Base-by-base conservation (phyloP, 1,140 invertebrate genomes). In the Drosophila pseudoobscura region DNA sequence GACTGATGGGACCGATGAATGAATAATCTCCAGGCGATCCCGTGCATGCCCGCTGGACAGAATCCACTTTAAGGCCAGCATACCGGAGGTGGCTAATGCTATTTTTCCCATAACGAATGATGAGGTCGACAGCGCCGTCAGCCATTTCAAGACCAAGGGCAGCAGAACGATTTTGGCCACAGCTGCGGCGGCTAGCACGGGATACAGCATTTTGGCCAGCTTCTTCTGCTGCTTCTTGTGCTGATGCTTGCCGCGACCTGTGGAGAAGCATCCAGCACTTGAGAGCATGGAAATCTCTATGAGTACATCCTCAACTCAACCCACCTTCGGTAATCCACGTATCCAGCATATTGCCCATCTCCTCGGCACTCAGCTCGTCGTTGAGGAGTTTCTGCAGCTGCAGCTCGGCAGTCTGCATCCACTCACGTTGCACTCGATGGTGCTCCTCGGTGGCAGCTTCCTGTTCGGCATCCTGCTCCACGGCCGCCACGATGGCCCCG, bases 151-250 rank as follows among this genome's bases (percentile, higher is more conserved):
- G 13, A 94, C 92, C n/a, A 95, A 84, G 1, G 94, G 94, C 53
- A 95, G 73, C 2, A 95, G 50, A 6, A 95, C 89, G 45, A 93
- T 93, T 75, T 95, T 95, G 3, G 94, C 94, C 11, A 94, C 80
- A 11, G 94, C 74, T 9, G 94, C 91, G 0, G 94, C 94, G n/a
- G 94, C 77, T 13, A 95, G 78, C 44, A 95, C 52, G 0, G 94
- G 94, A 41, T 85, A 90, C 0, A 91, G 35, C 54, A 76, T 76
- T 64, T 91, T 91, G 3, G 77, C 41, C 7, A 89, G 49, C 53
- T 90, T 90, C 51, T 87, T 80, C 13, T 88, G 73, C 43, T 83
- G 88, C 31, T 75, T 75, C 29, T 39, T 39, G 11, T 50, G 11
- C 9, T 60, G 63, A 13, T 68, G 65, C 49, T 83, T 89, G 41